Conservation (phyloP, 1,140 invertebrate genomes). For the Procambarus clarkii region DNA sequence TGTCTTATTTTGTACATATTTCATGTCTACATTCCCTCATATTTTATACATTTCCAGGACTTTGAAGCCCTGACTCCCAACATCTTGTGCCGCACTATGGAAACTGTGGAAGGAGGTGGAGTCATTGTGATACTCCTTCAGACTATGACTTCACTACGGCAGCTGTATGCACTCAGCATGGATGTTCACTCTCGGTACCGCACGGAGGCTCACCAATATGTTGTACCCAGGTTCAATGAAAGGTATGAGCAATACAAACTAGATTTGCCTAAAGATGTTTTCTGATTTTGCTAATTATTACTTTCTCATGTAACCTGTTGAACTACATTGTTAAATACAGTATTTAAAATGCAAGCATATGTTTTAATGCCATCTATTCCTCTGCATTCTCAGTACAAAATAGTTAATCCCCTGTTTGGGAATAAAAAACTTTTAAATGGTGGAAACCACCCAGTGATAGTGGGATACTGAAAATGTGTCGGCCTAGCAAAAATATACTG, state of each 20-base stretch:
- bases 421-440: too few species aligned
- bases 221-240: conserved; percentile 97
- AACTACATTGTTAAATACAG: too few species aligned
- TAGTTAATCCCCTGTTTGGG: too few species aligned
- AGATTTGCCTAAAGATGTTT: too few species aligned
- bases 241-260: conserved; percentile 76
- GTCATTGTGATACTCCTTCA: conserved; percentile 91
- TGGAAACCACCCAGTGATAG: too few species aligned
- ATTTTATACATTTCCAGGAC: conserved; percentile 81
- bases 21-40: not conserved
- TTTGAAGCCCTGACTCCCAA: conserved; percentile 99
- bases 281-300: too few species aligned
- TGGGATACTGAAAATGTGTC: too few species aligned
- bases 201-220: conserved; percentile 94
- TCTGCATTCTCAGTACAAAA: too few species aligned
- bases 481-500: too few species aligned
- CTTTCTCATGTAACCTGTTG: too few species aligned
- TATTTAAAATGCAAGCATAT: too few species aligned
- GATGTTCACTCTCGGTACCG: conserved; percentile 96
- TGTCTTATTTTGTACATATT: not conserved
- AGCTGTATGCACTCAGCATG: conserved; percentile 98
- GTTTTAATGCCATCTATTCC: too few species aligned
- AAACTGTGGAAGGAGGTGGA: conserved; percentile 99
- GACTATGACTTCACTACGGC: conserved; percentile 91
- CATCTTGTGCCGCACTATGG: conserved; percentile 95